Conservation (phyloP, 35 echinoderm and acorn worm genomes). For the Amphiura filiformis region DNA sequence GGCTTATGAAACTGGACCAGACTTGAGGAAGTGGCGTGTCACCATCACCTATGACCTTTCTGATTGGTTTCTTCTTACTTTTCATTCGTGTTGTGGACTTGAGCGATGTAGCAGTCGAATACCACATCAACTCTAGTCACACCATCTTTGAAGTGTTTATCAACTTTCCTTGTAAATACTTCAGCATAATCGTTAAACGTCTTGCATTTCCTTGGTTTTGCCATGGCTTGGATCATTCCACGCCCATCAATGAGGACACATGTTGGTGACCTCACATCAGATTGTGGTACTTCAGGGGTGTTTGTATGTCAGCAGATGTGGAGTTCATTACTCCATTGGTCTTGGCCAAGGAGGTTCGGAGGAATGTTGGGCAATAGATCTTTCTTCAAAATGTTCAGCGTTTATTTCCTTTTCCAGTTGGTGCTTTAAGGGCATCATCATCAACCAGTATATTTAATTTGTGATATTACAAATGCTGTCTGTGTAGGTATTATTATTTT, state of each 20-base stretch:
- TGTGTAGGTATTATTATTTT: no score
- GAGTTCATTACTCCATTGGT: not conserved
- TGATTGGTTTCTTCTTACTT: constrained; percentile 32
- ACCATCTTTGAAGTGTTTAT: not conserved
- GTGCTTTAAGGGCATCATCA: no score
- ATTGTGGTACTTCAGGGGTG: not conserved
- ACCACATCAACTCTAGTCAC: constrained; percentile 15
- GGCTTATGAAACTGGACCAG: not conserved
- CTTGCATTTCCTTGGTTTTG: not conserved
- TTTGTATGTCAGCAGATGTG: not conserved
- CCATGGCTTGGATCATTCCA: not conserved
- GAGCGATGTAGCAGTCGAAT: constrained; percentile 26
- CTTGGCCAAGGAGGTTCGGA: not conserved
- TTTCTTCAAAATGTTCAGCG: no score
- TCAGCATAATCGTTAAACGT: constrained; percentile 16
- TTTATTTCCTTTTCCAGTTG: no score
- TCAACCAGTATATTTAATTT: no score
- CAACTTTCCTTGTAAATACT: not conserved
- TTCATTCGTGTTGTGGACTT: constrained; percentile 3
- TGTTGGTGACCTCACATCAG: not conserved
- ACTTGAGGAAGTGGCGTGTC: constrained; percentile 11
- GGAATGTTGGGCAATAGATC: no score
- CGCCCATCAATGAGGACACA: constrained; percentile 17
- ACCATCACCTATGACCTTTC: constrained; percentile 24
- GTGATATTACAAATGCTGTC: no score